Conservation (phyloP, 2,888 invertebrate species). For the Slavum lentiscoides region DNA sequence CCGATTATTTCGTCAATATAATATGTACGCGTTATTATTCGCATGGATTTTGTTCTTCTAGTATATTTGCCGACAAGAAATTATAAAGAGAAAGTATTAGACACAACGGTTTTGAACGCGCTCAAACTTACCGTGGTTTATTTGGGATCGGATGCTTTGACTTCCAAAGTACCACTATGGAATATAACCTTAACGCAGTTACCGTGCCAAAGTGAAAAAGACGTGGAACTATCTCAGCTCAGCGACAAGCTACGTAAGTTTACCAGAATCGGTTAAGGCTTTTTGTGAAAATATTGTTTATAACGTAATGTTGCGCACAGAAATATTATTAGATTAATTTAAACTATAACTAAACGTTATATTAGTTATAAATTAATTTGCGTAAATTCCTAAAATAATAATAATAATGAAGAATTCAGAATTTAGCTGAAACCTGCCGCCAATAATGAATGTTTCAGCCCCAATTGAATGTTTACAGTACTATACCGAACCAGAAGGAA, state of each 20-base stretch:
- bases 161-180: constrained; percentile 67
- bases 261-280: not conserved
- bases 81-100: not conserved
- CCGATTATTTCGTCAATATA: too few species aligned
- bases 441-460: constrained; percentile 61
- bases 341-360: too few species aligned
- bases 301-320: too few species aligned
- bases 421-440: too few species aligned
- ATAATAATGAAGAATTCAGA: too few species aligned
- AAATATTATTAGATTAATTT: not conserved
- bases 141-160: too few species aligned
- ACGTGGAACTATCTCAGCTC: not conserved
- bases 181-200: constrained; percentile 75
- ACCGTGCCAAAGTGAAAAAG: constrained; percentile 63
- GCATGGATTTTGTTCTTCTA: not conserved
- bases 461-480: constrained; percentile 80
- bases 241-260: not conserved
- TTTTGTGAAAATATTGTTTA: too few species aligned
- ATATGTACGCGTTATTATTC: too few species aligned
- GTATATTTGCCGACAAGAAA: not conserved
- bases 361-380: too few species aligned
- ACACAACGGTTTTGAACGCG: not conserved
- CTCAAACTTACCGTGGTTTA: not conserved
- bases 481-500: constrained; percentile 67
- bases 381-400: too few species aligned